Base-by-base conservation (phyloP, 2,888 invertebrate genomes). In the Sussaba pulchella region DNA sequence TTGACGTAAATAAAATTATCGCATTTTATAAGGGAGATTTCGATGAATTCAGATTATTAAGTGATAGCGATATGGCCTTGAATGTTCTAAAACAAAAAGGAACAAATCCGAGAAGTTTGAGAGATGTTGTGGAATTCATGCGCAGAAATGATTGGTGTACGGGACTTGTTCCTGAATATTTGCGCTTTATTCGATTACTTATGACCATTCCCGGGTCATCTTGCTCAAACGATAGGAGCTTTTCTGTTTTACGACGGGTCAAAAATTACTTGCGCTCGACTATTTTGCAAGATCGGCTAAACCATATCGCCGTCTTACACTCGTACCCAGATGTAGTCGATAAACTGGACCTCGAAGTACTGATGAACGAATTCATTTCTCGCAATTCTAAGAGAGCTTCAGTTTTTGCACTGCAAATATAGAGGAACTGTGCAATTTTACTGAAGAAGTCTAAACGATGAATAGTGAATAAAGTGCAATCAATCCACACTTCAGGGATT, bases 161-260 rank as follows among this genome's bases (percentile, higher is more conserved):
- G n/a, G n/a, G 36, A 36, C 8, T 8, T 17, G 12, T 67, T 9
- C 67, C 52, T 4, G 52, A 67, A 52, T 67, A 50, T 19, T 5
- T 39, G 17, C 50, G 47, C 50, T 26, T 67, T 8, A 12, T 67
- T 6, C 31, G 52, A 14, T 10, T 31, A 24, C 50, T 67, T n/a
- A 10, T 31, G 14, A 67, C 67, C 19, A 52, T 67, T 12, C 50
- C 67, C 12, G 19, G 10, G 12, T 50, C 72, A 59, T 76, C 76
- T 21, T 77, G 77, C 57, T 75, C 82, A 10, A 52, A 61, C 14
- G 80, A 82, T 66, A 24, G 76, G 9, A 54, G 66, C 12, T 82
- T 82, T 54, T 81, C 74, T 10, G 75, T 76, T n/a, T 59, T 82
- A 26, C 63, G 76, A 54, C 41, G 80, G 17, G 47, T 80, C 4